phyloP scores from a whole-genome alignment of 35 echinoderm and acorn worm species.

The Ophioderma brevispina region DNA sequence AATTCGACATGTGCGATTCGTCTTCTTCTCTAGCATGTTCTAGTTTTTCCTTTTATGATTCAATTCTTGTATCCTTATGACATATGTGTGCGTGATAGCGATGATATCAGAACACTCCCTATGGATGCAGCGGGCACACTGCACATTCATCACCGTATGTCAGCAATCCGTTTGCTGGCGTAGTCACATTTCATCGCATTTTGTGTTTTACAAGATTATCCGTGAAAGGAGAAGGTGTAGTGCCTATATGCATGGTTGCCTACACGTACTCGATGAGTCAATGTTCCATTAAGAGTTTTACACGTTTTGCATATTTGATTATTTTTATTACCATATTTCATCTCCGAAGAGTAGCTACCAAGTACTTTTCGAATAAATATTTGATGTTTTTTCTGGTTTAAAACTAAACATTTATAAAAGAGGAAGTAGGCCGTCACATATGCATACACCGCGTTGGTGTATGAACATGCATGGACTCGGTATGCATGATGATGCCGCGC shows the following conservation, averaged over 20 bases:
- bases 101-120: neutral
- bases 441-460: no score
- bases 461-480: no score
- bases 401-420: neutral
- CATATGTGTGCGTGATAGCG: neutral
- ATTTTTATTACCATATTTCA: neutral
- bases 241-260: neutral
- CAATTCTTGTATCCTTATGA: neutral
- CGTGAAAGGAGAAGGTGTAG: neutral
- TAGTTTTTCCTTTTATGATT: neutral
- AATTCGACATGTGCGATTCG: neutral
- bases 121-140: neutral
- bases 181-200: neutral
- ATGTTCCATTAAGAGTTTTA: neutral
- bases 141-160: neutral
- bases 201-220: neutral
- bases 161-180: neutral
- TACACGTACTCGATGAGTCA: neutral
- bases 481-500: neutral
- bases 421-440: no score
- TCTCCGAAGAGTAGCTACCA: no score
- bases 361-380: neutral
- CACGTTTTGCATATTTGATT: neutral
- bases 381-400: neutral
- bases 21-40: neutral